Base-by-base conservation (phyloP, 2,888 invertebrate genomes). In the Diadegma fenestrale region DNA sequence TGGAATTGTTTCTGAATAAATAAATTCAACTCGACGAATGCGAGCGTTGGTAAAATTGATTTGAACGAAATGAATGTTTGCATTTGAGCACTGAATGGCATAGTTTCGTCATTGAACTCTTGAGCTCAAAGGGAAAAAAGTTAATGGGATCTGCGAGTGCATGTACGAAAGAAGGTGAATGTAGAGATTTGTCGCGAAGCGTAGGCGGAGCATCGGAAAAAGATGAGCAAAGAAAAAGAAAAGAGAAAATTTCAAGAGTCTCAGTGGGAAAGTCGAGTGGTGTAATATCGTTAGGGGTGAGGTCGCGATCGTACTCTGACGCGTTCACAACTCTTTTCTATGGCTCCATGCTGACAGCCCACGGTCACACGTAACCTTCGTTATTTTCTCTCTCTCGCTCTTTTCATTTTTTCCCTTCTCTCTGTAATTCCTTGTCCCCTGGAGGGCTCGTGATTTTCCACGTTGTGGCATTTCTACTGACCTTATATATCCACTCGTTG, bases 401-500 rank as follows among this genome's bases (percentile, higher is more conserved):
- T 37, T 41, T 14, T 26, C 10, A 26, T 58, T 26, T 5, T 14
- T 58, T 58, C 33, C 33, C 48, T n/a, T 45, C 30, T 61, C 30
- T 69, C 61, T 69, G n/a, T n/a, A 58, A 48, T 68, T 69, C 63
- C 26, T 54, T 22, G n/a, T 37, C 71, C 2, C 48, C n/a, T n/a
- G 10, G 48, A 51, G 66, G 43, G 73, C 7, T 54, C 14, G 54
- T 19, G 22, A 58, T 78, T 84, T 79, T 58, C n/a, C 43, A 43
- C 71, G 64, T 51, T 54, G 17, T 33, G 69, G 61, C 19, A 76
- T 22, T 61, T 66, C 48, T 80, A 91, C 91, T 90, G 90, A 93
- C 93, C 93, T 93, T 93, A 91, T 90, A 90, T 87, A 93, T 91
- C 91, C 92, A 92, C 88, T 92, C 90, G 90, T 82, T 91, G 92